Base-by-base conservation (phyloP, 2,113 vertebrate genomes). In the Lanius collurio region DNA sequence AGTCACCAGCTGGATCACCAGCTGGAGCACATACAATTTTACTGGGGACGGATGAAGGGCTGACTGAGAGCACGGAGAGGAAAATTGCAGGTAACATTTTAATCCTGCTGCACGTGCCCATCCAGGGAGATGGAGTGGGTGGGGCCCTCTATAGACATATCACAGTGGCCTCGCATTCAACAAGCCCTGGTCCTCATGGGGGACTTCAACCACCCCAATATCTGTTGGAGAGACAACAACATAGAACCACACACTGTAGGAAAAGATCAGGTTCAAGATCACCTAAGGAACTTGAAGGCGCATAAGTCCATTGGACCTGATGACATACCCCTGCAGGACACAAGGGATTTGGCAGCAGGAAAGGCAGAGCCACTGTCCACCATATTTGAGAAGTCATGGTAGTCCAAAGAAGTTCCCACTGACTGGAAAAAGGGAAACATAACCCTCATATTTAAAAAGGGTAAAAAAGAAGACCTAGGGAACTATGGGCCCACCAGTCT, bases 101-200 rank as follows among this genome's bases (percentile, higher is more conserved):
- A 76, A 22, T 35, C 33, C 55, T 52, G 37, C 33, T n/a, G 22
- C 0, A 0, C 2, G 1, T 4, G 6, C 16, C 41, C 14, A 22
- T 22, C 20, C 46, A 60, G 3, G 16, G 26, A 44, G 39, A 60
- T 1, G 1, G 46, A 33, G 9, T 15, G 37, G 37, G 30, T 53
- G 24, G 17, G 20, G n/a, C 6, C 20, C 28, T n/a, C 8, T 0
- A 35, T 5, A 50, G 52, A n/a, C 6, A 52, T 23, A 46, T 21
- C 0, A 0, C n/a, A 60, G 20, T 5, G 7, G 62, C 46, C 28
- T 75, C 16, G 7, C 23, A n/a, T 26, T 74, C 46, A 89, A 89
- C n/a, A 18, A 67, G 53, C 24, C 30, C 60, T 47, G n/a, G 9
- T 60, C 39, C 33, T 60, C 46, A 60, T 5, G 14, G 3, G 17